Evolutionary conservation across 2,797 vertebrate species (phyloP).

Genomic region (Falco novaeseelandiae): DNA sequence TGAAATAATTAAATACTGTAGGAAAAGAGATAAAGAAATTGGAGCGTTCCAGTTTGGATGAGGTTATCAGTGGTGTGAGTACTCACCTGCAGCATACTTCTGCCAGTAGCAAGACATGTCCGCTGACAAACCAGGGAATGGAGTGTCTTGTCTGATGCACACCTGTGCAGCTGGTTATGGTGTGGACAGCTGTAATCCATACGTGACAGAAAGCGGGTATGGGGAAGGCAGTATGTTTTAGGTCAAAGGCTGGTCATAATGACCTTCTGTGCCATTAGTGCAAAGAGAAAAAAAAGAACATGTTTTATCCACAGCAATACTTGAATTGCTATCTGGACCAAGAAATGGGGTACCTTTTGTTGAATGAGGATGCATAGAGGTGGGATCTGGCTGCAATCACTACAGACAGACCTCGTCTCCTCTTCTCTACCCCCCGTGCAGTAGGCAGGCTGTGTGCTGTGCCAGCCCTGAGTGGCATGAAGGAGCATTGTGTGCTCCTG

Average conservation of each 20-base stretch:
- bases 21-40: not conserved
- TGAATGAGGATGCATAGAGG: not conserved
- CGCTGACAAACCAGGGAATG: fast-evolving
- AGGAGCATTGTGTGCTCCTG: not conserved
- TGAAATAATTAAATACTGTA: not conserved
- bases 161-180: not conserved
- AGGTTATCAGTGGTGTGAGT: not conserved
- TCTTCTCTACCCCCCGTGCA: not conserved
- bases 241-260: not conserved
- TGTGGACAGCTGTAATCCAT: not conserved
- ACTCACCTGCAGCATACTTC: not conserved
- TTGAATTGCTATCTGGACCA: not conserved
- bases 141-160: not conserved
- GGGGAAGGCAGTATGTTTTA: not conserved
- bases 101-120: not conserved
- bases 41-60: fast-evolving
- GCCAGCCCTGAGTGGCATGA: fast-evolving
- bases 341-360: not conserved
- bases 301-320: not conserved
- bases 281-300: not conserved
- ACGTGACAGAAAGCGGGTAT: not conserved
- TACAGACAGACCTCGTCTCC: not conserved
- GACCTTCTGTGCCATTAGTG: not conserved
- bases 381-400: not conserved
- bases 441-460: not conserved